Evolutionary conservation across 2,888 invertebrate genomes (phyloP).

Genomic region (Cantharis nigra): DNA sequence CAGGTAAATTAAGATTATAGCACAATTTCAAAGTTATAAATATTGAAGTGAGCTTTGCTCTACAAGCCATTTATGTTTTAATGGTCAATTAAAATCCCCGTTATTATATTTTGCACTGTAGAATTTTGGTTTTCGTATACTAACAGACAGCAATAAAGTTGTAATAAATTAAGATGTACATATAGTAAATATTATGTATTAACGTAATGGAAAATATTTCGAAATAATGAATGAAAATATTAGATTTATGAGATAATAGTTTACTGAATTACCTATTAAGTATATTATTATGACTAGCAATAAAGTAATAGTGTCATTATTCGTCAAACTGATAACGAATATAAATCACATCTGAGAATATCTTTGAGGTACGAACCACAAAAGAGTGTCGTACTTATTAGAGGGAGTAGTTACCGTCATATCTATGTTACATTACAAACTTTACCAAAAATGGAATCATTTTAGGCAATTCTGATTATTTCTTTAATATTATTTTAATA

Average conservation of each 20-base stretch:
- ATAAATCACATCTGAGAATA: too few relatives aligned
- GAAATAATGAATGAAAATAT: background rate
- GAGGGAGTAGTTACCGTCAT: too few relatives aligned
- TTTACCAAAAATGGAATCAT: too few relatives aligned
- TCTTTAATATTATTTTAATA: too few relatives aligned
- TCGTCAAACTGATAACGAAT: too few relatives aligned
- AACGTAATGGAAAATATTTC: background rate
- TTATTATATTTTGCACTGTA: background rate
- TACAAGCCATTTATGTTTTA: background rate
- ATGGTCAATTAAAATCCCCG: background rate
- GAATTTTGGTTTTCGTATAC: background rate
- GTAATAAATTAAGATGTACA: background rate
- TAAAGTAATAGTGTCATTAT: background rate
- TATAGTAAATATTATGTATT: background rate
- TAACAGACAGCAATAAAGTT: background rate
- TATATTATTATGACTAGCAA: background rate
- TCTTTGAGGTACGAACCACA: too few relatives aligned
- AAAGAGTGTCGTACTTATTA: too few relatives aligned
- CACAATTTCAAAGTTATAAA: background rate
- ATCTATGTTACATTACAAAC: too few relatives aligned
- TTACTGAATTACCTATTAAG: background rate
- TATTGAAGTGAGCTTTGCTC: background rate
- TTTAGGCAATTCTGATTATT: too few relatives aligned
- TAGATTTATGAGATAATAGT: background rate
- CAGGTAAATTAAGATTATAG: constrained; percentile 65